Evolutionary conservation across 2,113 vertebrate genomes (phyloP), one percentile per base, ranked within the genome.

Genomic region (Corythaeola cristata): DNA sequence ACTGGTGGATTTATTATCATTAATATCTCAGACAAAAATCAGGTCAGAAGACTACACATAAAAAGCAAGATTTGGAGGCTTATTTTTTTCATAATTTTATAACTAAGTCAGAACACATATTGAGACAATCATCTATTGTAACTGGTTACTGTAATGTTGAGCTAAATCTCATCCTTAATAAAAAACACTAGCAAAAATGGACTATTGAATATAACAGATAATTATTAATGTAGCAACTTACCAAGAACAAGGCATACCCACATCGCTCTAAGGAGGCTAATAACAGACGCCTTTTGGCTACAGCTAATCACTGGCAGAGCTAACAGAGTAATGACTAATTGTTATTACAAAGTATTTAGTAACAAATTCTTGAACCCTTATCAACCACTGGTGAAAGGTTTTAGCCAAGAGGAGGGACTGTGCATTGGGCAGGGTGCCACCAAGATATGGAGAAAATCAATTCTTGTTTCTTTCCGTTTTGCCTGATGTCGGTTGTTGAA

Each of bases 1-100:
- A 90, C 66, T 41, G 33, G 49, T 58, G 87, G 81, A 98, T 97
- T 97, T 98, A 97, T 92, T 91, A 72, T 80, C 90, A 81, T 93
- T 75, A 96, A 69, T 73, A 96, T 50, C 52, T 95, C 93, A 72
- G 91, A 72, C 30, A 53, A 87, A 75, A 88, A 77, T 86, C 95
- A 90, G 91, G 87, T 94, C 77, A 53, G 86, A 93, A 94, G 44
- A 67, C n/a, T 49, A 10, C 52, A 63, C 13, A 14, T 22, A 91
- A 97, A 91, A 97, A 94, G 45, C n/a, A 82, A 93, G 83, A 37
- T 26, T 67, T 26, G 6, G 28, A 79, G 71, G 15, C 53, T 91
- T 93, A 53, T 77, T 95, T 97, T 93, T 91, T 30, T 69, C 59
- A 14, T 58, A 94, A 93, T 56, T 72, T 66, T 68, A 15, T 63